Conservation (phyloP, 2,113 vertebrate genomes). For the Numenius arquata region DNA sequence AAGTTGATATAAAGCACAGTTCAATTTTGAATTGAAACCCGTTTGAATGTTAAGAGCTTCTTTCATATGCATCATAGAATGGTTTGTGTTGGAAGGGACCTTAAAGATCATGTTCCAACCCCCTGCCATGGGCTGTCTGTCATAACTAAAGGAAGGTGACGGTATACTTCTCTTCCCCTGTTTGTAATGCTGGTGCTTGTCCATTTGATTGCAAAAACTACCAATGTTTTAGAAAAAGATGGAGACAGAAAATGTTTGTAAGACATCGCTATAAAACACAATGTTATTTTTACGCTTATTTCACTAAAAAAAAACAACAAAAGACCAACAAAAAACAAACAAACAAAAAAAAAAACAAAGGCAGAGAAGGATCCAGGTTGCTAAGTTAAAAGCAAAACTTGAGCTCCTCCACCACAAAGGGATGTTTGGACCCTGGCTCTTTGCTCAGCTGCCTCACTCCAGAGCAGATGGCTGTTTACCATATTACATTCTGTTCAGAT, state of each 20-base stretch:
- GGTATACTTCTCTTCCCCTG: neutral
- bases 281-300: neutral
- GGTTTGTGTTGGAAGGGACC: no score
- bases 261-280: neutral
- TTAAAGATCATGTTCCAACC: no score
- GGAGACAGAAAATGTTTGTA: neutral
- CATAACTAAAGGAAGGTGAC: neutral
- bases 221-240: neutral
- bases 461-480: fast-evolving
- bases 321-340: no score
- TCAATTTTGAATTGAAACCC: neutral
- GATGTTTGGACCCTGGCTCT: neutral
- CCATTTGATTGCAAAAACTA: neutral
- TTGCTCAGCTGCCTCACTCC: neutral
- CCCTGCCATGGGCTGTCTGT: neutral
- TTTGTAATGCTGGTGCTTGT: neutral
- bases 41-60: neutral
- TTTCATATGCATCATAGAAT: neutral
- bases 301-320: neutral
- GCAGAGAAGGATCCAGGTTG: neutral
- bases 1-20: neutral
- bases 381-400: neutral
- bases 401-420: neutral
- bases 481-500: neutral
- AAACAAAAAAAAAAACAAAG: neutral